A percentile compares a stretch with the other conserved stretches of the same genome.
These are phyloP conservation scores for Himalopsyche anomala DNA, from an alignment of 2,888 invertebrate species.

Conservation along the genomic window DNA sequence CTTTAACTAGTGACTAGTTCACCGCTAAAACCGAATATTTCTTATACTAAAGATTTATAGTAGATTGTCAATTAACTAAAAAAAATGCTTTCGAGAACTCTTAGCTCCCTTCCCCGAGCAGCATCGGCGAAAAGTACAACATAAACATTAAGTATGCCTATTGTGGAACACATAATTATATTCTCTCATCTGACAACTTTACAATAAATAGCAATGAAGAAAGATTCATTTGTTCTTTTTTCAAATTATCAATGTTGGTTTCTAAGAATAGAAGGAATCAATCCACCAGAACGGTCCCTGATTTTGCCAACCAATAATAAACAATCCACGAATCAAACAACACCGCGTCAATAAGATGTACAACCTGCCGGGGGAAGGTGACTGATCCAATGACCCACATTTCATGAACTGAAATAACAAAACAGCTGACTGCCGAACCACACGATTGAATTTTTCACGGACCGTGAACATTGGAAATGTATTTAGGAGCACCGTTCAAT, in stretches of 20 bases:
- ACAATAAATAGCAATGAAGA: too few species aligned
- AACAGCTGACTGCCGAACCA: slow-evolving; percentile 46
- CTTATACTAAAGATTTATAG: too few species aligned
- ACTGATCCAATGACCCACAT: slow-evolving; percentile 38
- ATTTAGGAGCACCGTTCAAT: slow-evolving; percentile 36
- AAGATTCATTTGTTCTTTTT: too few species aligned
- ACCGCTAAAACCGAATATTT: too few species aligned
- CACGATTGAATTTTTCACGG: slow-evolving; percentile 55
- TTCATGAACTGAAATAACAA: slow-evolving; percentile 45
- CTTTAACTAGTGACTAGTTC: too few species aligned
- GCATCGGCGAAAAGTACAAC: too few species aligned
- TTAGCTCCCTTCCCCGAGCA: too few species aligned
- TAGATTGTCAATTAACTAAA: too few species aligned
- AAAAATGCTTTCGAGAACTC: too few species aligned
- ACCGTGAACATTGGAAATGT: slow-evolving; percentile 54
- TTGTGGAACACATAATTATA: too few species aligned
- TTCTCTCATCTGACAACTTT: too few species aligned
- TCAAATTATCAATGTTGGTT: too few species aligned
- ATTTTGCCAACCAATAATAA: neutral
- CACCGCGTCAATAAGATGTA: neutral
- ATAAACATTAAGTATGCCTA: neutral
- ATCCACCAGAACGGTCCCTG: neutral
- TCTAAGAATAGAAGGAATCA: neutral
- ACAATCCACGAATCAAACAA: neutral
- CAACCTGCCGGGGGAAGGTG: slow-evolving; percentile 12